phyloP scores from a whole-genome alignment of 2,888 invertebrate species.

The Graphium colonna region DNA sequence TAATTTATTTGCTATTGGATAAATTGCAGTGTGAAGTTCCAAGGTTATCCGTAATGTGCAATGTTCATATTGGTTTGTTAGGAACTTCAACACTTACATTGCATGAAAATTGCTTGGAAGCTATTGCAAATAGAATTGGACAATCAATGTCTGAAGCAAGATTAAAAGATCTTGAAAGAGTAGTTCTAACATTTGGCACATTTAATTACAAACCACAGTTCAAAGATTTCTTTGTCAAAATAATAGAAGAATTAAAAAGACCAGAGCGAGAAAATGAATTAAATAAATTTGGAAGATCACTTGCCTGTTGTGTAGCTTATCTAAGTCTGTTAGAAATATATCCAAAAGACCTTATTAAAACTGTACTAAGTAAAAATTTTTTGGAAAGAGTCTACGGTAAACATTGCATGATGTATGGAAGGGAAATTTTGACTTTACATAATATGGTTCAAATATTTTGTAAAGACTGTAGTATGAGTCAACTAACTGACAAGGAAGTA shows the following conservation, averaged over 20 bases:
- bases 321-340: conserved; percentile 78
- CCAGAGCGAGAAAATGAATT: conserved; percentile 79
- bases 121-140: conserved; percentile 75
- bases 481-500: conserved; percentile 67
- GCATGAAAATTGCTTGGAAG: conserved; percentile 53
- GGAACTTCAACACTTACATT: conserved; percentile 73
- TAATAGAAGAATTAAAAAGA: conserved; percentile 72
- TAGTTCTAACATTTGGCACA: conserved; percentile 81
- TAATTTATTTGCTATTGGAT: conserved; percentile 76
- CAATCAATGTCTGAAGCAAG: conserved; percentile 70
- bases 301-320: conserved; percentile 81
- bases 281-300: conserved; percentile 77
- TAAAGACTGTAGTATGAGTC: conserved; percentile 77
- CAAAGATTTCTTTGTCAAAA: conserved; percentile 54
- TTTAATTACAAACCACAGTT: conserved; percentile 80
- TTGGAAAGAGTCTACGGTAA: conserved; percentile 78
- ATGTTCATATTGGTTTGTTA: conserved; percentile 83
- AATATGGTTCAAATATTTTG: conserved; percentile 81
- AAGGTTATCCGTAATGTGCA: conserved; percentile 80
- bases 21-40: conserved; percentile 75
- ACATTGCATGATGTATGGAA: conserved; percentile 60
- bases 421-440: conserved; percentile 83
- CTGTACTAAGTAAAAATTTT: conserved; percentile 79
- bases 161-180: conserved; percentile 88
- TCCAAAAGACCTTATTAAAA: conserved; percentile 80